phyloP scores from a whole-genome alignment of 2,888 invertebrate species.

The Chloromyia formosa region DNA sequence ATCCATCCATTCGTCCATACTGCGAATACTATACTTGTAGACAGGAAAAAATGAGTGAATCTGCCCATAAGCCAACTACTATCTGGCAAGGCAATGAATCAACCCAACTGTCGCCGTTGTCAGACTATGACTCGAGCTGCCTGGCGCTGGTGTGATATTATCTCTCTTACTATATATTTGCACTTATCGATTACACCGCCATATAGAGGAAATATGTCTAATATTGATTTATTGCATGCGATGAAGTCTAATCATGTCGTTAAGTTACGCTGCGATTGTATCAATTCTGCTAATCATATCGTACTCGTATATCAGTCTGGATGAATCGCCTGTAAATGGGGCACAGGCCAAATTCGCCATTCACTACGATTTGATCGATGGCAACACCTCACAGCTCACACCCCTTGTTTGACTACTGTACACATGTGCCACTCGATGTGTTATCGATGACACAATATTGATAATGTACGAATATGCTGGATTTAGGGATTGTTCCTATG shows the following conservation, averaged over 20 bases:
- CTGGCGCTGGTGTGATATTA: slow-evolving; percentile 3
- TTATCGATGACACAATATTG: too few relatives aligned
- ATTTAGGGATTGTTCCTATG: too few relatives aligned
- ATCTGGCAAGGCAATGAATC: slow-evolving; percentile 6
- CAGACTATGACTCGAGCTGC: background rate
- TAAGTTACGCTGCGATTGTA: slow-evolving; percentile 20
- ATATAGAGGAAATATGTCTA: background rate
- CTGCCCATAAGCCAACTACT: too few relatives aligned
- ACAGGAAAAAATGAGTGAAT: too few relatives aligned
- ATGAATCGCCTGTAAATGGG: too few relatives aligned
- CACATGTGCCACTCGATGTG: too few relatives aligned
- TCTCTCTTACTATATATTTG: slow-evolving; percentile 14
- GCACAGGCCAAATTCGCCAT: too few relatives aligned
- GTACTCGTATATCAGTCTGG: too few relatives aligned
- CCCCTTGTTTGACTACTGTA: too few relatives aligned
- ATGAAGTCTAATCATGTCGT: slow-evolving; percentile 1
- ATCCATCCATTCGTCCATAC: slow-evolving; percentile 13
- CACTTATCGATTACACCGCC: slow-evolving; percentile 28
- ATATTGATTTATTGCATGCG: slow-evolving; percentile 39
- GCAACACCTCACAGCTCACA: too few relatives aligned
- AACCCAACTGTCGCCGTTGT: slow-evolving; percentile 9
- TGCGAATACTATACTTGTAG: background rate
- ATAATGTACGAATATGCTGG: too few relatives aligned
- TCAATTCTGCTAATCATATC: background rate
- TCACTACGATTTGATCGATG: too few relatives aligned